phyloP scores from a whole-genome alignment of 2,797 vertebrate species.

The Dendrocincla tyrannina region DNA sequence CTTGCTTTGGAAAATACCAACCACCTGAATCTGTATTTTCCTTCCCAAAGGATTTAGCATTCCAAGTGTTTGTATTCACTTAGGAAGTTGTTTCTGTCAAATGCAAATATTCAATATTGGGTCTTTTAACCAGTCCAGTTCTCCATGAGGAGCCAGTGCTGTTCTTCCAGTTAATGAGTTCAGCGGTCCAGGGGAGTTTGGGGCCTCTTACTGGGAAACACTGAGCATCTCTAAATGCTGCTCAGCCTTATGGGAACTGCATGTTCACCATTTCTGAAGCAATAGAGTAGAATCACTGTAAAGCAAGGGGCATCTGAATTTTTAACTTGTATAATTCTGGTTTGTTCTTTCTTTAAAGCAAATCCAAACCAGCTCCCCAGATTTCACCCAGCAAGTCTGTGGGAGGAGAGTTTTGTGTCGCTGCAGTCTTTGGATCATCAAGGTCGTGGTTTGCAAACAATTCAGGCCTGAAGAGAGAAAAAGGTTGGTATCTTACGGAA shows the following conservation, averaged over 20 bases:
- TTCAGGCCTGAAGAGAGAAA: conserved; percentile 93
- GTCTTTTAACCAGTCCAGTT: not conserved
- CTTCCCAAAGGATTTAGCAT: not conserved
- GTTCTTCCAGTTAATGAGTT: not conserved
- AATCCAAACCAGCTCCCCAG: conserved; percentile 93
- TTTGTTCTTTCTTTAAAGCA: conserved; percentile 83
- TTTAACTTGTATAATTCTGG: not conserved
- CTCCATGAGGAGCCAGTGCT: not conserved
- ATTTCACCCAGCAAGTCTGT: conserved; percentile 97
- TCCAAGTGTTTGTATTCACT: not conserved
- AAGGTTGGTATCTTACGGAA: conserved; percentile 81
- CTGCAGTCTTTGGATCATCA: conserved; percentile 89
- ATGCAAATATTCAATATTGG: not conserved
- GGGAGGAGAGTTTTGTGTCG: conserved; percentile 95
- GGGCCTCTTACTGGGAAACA: not conserved
- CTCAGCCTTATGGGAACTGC: not conserved
- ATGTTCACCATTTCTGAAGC: not conserved
- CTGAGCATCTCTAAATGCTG: not conserved
- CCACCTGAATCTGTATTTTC: not conserved
- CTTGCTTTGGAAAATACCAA: not conserved
- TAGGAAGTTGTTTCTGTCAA: not conserved
- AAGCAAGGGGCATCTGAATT: not conserved
- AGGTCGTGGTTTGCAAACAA: conserved; percentile 96
- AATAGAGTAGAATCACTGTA: not conserved
- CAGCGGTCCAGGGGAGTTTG: not conserved